phyloP scores from a whole-genome alignment of 2,113 vertebrate species.

The Dasyurus viverrinus region DNA sequence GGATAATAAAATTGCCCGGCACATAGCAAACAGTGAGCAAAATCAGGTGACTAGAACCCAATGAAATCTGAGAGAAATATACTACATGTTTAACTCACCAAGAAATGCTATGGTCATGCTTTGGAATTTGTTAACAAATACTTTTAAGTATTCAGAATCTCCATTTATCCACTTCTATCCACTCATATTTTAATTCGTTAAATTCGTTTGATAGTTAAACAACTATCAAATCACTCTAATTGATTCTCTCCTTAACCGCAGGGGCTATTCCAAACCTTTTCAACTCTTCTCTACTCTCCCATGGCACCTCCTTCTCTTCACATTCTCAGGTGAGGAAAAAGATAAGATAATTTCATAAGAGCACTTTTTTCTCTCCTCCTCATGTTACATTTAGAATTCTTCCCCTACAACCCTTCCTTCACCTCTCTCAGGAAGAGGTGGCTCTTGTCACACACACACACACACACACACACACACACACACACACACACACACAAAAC shows the following conservation, averaged over 20 bases:
- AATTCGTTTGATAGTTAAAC: too few species aligned
- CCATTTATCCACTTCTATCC: neutral
- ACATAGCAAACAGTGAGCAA: too few species aligned
- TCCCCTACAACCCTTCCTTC: neutral
- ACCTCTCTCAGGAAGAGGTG: neutral
- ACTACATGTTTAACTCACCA: too few species aligned
- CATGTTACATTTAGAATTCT: neutral
- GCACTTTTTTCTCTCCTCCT: neutral
- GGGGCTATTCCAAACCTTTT: neutral
- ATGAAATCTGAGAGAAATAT: too few species aligned
- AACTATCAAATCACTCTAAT: neutral
- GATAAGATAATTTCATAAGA: neutral
- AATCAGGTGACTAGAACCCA: too few species aligned
- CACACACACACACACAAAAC: too few species aligned
- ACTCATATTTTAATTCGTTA: neutral
- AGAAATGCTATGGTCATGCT: too few species aligned
- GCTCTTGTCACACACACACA: neutral
- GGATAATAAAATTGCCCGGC: too few species aligned
- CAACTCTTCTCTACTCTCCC: neutral
- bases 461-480: too few species aligned
- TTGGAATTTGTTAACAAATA: too few species aligned
- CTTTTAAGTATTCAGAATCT: neutral
- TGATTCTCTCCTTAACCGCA: neutral
- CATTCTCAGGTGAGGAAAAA: neutral
- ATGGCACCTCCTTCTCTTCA: neutral